These are phyloP conservation scores for Sebastes fasciatus DNA, from an alignment of 2,113 vertebrate species.

Conservation along the genomic window DNA sequence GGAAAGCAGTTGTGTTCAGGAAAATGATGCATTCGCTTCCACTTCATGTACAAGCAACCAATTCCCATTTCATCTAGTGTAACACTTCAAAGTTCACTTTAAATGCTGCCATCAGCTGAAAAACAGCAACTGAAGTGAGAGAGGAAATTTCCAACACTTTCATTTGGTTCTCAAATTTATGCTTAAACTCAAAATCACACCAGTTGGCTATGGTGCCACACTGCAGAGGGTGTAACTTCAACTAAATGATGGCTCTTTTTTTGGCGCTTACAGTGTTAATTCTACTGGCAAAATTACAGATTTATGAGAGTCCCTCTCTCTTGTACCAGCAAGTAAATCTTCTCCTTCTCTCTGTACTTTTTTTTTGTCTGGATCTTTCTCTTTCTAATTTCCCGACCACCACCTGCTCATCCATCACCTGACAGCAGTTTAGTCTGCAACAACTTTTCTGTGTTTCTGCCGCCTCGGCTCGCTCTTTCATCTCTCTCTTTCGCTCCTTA, in stretches of 20 bases:
- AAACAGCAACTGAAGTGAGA: not conserved
- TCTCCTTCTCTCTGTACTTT: not conserved
- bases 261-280: constrained; percentile 12
- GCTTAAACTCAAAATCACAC: not conserved
- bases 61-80: not conserved
- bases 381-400: constrained; percentile 56
- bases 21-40: not conserved
- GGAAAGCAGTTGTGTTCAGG: not conserved
- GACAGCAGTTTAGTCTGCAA: constrained; percentile 46
- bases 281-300: constrained; percentile 45
- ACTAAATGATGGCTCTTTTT: constrained; percentile 27
- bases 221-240: not conserved
- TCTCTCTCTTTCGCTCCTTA: not conserved
- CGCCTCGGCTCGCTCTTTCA: constrained; percentile 1
- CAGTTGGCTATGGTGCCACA: not conserved
- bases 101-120: constrained; percentile 10
- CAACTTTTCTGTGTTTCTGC: constrained; percentile 38
- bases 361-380: constrained; percentile 33
- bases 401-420: constrained; percentile 67
- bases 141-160: constrained; percentile 19
- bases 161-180: constrained; percentile 4
- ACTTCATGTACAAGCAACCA: constrained; percentile 8
- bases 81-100: constrained; percentile 1
- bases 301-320: constrained; percentile 8
- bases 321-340: constrained; percentile 33